These are phyloP conservation scores for Sciurus vulgaris DNA, from an alignment of 2,797 vertebrate genomes.

Conservation along the genomic window DNA sequence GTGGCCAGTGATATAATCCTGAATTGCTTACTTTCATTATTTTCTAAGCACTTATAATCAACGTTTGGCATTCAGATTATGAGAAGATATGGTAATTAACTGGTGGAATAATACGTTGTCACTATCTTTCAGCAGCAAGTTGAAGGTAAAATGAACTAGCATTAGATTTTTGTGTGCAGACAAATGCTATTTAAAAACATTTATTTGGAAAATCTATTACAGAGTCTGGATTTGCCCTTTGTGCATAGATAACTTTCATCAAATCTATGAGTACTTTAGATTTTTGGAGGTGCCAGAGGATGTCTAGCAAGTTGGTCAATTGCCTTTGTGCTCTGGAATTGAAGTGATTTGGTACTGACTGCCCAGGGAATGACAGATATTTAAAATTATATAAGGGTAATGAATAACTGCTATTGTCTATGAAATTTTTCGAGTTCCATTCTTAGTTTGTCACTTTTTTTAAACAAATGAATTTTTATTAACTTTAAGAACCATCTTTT, in stretches of 20 bases:
- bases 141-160: slow-evolving; percentile 53
- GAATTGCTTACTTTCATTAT: slow-evolving; percentile 7
- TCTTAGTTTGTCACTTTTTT: slow-evolving; percentile 41
- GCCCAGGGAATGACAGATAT: not conserved
- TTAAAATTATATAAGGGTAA: slow-evolving; percentile 26
- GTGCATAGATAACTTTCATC: not conserved
- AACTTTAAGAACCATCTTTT: not conserved
- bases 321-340: slow-evolving; percentile 6
- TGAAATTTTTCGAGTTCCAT: not conserved
- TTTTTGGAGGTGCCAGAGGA: not conserved
- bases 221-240: slow-evolving; percentile 38
- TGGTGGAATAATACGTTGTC: slow-evolving; percentile 63
- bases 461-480: slow-evolving; percentile 43
- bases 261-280: slow-evolving; percentile 21
- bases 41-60: slow-evolving; percentile 39
- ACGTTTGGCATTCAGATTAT: slow-evolving; percentile 41
- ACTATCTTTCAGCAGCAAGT: not conserved
- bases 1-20: not conserved
- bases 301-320: not conserved
- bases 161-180: slow-evolving; percentile 47
- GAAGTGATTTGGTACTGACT: not conserved
- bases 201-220: slow-evolving; percentile 32
- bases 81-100: not conserved
- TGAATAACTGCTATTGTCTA: slow-evolving; percentile 21
- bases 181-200: slow-evolving; percentile 64